Evolutionary conservation across 2,888 invertebrate genomes (phyloP), one percentile per base, ranked within the genome.

Genomic region (Sepioteuthis lessoniana): DNA sequence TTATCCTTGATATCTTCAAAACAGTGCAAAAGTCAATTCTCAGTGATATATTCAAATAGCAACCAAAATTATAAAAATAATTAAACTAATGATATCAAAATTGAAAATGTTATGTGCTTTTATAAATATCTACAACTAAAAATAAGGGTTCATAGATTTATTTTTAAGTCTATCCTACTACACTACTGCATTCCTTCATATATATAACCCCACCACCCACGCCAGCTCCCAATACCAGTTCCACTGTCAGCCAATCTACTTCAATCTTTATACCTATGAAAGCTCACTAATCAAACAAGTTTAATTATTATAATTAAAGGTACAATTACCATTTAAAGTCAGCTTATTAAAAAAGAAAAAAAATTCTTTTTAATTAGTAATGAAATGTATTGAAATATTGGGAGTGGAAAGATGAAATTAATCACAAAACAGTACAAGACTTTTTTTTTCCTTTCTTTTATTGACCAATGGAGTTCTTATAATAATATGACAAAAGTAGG

Each of bases 291-390:
- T 76, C 76, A 76, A 35, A 76, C 35, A 16, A 76, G n/a, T 35
- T 76, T 76, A 76, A 76, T 76, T 76, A 76, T n/a, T 19, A 76
- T 76, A 76, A 76, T 76, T 76, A 76, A 42, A 76, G 76, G 76
- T 35, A 35, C 76, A 76, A 76, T 76, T 76, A 76, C 76, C 76
- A 76, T 76, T 76, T 76, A 76, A 76, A 76, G 76, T 76, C 76
- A 35, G n/a, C 76, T n/a, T 76, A 76, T 76, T 76, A 16, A n/a
- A 76, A 76, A n/a, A 76, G n/a, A 76, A 60, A 60, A 31, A 60
- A 31, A 31, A 28, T 31, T 76, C n/a, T 76, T 76, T 76, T 76
- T 76, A 76, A 76, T 76, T 76, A 76, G 76, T 76, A 76, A 76
- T 76, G n/a, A 76, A 76, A 35, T 76, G 16, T 76, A 76, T 76